These are phyloP conservation scores for Pelochelys cantorii DNA, from an alignment of 2,797 vertebrate species.

Conservation along the genomic window DNA sequence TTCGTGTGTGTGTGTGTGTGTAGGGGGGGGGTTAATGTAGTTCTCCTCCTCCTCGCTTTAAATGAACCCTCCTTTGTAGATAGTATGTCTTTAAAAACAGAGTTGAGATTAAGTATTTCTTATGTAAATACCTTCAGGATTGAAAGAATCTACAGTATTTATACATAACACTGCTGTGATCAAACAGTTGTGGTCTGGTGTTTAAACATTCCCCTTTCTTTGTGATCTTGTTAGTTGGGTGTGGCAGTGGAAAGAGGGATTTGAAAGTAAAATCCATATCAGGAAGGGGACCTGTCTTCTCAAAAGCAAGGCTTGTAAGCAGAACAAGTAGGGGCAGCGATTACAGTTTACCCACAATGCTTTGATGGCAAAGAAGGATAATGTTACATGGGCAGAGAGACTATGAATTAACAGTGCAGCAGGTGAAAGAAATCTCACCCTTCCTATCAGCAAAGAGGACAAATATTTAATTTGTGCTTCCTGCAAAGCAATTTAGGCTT, in stretches of 20 bases:
- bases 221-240: slow-evolving; percentile 63
- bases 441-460: slow-evolving; percentile 52
- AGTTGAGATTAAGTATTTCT: background rate
- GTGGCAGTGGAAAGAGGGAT: slow-evolving; percentile 71
- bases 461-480: slow-evolving; percentile 70
- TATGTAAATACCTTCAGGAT: slow-evolving; percentile 31
- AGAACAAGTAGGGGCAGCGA: slow-evolving; percentile 67
- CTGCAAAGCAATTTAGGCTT: slow-evolving; percentile 28
- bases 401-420: slow-evolving; percentile 9
- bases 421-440: slow-evolving; percentile 72
- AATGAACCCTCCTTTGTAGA: background rate
- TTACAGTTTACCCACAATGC: slow-evolving; percentile 46
- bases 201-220: slow-evolving; percentile 61
- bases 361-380: slow-evolving; percentile 62
- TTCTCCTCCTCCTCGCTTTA: background rate
- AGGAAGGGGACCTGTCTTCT: slow-evolving; percentile 43
- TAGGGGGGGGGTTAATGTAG: too few relatives aligned
- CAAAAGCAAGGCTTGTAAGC: slow-evolving; percentile 50
- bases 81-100: background rate
- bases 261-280: slow-evolving; percentile 66
- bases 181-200: slow-evolving; percentile 71
- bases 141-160: slow-evolving; percentile 45
- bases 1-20: background rate
- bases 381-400: slow-evolving; percentile 21
- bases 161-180: slow-evolving; percentile 59